These are phyloP conservation scores for Erythrocebus patas DNA, from an alignment of 2,113 vertebrate genomes.

Conservation along the genomic window DNA sequence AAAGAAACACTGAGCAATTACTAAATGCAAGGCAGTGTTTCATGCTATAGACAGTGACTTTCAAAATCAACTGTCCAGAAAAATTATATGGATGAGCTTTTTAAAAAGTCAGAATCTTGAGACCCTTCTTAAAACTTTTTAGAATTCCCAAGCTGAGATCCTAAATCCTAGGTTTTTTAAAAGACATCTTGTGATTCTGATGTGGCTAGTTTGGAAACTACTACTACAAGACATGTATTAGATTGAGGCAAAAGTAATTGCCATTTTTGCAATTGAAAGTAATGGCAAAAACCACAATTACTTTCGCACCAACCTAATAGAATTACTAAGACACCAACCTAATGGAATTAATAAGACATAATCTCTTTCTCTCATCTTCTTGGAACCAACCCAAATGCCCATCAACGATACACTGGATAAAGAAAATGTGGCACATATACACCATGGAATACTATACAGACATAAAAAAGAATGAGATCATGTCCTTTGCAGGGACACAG, in stretches of 20 bases:
- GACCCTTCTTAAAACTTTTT: not conserved
- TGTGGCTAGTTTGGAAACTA: not conserved
- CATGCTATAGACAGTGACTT: not conserved
- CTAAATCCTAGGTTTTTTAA: not conserved
- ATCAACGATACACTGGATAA: too few relatives aligned
- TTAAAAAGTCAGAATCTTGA: not conserved
- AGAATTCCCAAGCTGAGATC: not conserved
- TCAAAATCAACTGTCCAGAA: constrained; percentile 18
- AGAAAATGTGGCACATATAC: too few relatives aligned
- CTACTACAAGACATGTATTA: not conserved
- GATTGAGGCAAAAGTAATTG: too few relatives aligned
- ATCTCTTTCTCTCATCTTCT: too few relatives aligned
- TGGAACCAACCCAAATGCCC: too few relatives aligned
- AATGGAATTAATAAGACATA: not conserved
- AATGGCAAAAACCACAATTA: too few relatives aligned
- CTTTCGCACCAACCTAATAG: too few relatives aligned
- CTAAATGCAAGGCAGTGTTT: not conserved
- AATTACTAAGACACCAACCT: too few relatives aligned
- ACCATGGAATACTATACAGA: too few relatives aligned
- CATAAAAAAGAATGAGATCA: too few relatives aligned
- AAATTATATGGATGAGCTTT: not conserved
- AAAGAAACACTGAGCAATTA: not conserved
- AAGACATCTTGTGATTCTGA: not conserved
- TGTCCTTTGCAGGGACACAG: too few relatives aligned
- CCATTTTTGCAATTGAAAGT: too few relatives aligned